Base-by-base conservation (phyloP, 2,888 invertebrate species). In the Celastrina argiolus region DNA sequence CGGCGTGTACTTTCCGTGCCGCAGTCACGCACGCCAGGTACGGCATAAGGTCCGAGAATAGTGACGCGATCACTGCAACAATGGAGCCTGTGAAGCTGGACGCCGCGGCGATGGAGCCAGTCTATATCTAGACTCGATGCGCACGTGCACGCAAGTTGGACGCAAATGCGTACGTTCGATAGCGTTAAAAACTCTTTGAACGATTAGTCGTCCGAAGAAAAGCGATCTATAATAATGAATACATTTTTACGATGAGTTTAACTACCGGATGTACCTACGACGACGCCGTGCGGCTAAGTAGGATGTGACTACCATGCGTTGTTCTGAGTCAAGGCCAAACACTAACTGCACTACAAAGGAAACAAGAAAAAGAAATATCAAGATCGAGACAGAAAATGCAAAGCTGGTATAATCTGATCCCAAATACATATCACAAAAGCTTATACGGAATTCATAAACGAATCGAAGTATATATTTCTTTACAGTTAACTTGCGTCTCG, bases 21-120 rank as follows among this genome's bases (percentile, higher is more conserved):
- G 96, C 96, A 73, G 91, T 88, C 93, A 94, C 92, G 91, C 94
- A 87, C 83, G 94, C 95, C 89, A 95, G 85, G 81, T 92, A 93
- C 70, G 94, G 94, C 81, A 92, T 89, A 88, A 95, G 88, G 87
- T 94, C 95, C 84, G 92, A 88, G 81, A 93, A 90, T 90, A 94
- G 92, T 80, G 94, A 93, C 80, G 92, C 81, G 80, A 94, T 75
- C 80, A 94, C 96, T 96, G 94, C 81, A 94, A 94, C 91, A 93
- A 88, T 80, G 51, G 12, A 18, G 45, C 45, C 18, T 12, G 12
- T 51, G 22, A 51, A 51, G 51, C 51, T 26, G 22, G 2, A 51
- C 22, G 22, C 22, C 18, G 18, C 18, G 0, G 6, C 51, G 51
- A 10, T 18, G 16, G 2, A 45, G 10, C 3, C 12, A 22, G 6